Evolutionary conservation across 2,113 vertebrate species (phyloP), one percentile per base, ranked within the genome.

Genomic region (Paradisaea rubra): DNA sequence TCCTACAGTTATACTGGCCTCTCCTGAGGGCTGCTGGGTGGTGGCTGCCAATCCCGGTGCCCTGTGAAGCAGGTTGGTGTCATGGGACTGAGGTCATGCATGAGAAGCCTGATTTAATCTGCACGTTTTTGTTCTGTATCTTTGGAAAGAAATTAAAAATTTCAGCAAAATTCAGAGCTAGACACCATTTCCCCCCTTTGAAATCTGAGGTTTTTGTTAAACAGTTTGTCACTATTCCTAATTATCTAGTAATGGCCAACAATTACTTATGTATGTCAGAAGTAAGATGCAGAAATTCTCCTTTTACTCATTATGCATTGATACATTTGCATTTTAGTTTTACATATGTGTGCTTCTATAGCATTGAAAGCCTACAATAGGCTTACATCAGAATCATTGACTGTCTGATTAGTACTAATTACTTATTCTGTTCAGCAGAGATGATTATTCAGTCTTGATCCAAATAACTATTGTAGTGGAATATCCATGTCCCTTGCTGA

Each of bases 161-260:
- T 65, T 84, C 71, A 45, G 7, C 33, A 93, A 87, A 89, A 86
- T 41, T 93, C 44, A 52, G 18, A 30, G 3, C 15, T 81, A 68
- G 17, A 35, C 3, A 18, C 1, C 0, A 41, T 47, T 23, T 23
- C 4, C 1, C 2, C 8, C 7, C 53, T 93, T 84, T 84, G 57
- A 92, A 93, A 92, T 50, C 9, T 9, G 9, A 88, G 27, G 19
- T 22, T 97, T 97, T 89, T 92, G 53, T 88, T 85, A 81, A 91
- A 85, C 42, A 57, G 37, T 85, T 96, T 96, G 73, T 96, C 39
- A 64, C 50, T 92, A 92, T 65, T 95, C 50, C 18, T 94, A 96
- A 96, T 97, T 89, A 96, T n/a, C 42, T 93, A 65, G 37, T 97
- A 96, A 97, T 87, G 22, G 87, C 18, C 95, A 66, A 27, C 54